Percentiles rank a stretch among this genome's conserved stretches.
Conservation (phyloP, 2,113 vertebrate species). For the Pandion haliaetus region DNA sequence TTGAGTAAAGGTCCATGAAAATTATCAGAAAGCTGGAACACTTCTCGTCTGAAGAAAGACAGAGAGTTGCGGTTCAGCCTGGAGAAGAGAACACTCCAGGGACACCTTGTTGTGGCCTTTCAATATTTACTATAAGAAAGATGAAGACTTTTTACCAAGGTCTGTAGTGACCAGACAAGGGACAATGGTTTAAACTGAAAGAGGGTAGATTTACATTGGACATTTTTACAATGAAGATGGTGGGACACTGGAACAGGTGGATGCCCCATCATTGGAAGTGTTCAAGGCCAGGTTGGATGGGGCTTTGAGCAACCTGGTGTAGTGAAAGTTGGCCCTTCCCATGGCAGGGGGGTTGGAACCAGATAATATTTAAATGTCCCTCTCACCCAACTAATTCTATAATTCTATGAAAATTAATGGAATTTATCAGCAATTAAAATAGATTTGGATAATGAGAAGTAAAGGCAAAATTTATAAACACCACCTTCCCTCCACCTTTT, state of each 20-base stretch:
- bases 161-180: not conserved
- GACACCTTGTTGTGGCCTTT: not conserved
- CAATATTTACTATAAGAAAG: not conserved
- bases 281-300: not conserved
- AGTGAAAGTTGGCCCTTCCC: not conserved
- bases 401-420: not conserved
- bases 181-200: not conserved
- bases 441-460: not conserved
- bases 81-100: not conserved
- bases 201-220: not conserved
- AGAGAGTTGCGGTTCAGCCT: not conserved
- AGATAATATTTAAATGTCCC: not conserved
- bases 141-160: not conserved
- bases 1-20: not conserved
- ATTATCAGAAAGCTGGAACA: not conserved
- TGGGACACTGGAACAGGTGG: not conserved
- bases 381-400: not conserved
- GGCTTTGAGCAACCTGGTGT: not conserved
- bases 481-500: accelerated
- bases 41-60: not conserved
- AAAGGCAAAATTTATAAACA: not conserved
- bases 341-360: not conserved
- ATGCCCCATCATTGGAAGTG: too few species aligned
- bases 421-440: not conserved
- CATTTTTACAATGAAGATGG: not conserved